Evolutionary conservation across 2,888 invertebrate genomes (phyloP).

Genomic region (Cabera pusaria): DNA sequence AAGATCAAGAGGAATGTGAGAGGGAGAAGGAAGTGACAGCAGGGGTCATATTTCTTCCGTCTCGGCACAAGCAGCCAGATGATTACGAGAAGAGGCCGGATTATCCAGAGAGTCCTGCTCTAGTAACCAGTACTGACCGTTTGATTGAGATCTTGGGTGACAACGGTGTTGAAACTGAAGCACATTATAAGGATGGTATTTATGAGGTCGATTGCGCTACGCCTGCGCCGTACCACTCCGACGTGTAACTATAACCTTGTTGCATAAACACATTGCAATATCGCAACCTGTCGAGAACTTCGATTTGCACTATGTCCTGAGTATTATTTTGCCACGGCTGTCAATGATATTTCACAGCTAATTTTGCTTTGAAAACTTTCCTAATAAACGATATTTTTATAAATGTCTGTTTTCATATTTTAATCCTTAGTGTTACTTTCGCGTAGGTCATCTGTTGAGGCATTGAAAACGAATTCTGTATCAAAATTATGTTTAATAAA

Average conservation of each 20-base stretch:
- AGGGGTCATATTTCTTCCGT: slow-evolving; percentile 65
- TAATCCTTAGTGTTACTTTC: no score
- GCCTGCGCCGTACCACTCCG: slow-evolving; percentile 49
- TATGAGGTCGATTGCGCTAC: slow-evolving; percentile 54
- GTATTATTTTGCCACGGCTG: no score
- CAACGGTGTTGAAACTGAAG: slow-evolving; percentile 38
- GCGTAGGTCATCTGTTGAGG: no score
- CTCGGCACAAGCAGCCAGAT: slow-evolving; percentile 58
- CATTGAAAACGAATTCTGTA: no score
- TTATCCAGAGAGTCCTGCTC: slow-evolving; percentile 65
- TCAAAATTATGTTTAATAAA: no score
- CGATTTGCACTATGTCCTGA: slow-evolving; percentile 7
- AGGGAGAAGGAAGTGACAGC: slow-evolving; percentile 46
- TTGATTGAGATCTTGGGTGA: slow-evolving; percentile 61
- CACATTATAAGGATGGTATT: slow-evolving; percentile 56
- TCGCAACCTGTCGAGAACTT: not conserved
- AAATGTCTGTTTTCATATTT: no score
- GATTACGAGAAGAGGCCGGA: slow-evolving; percentile 64
- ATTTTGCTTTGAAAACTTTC: no score
- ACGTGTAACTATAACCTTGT: slow-evolving; percentile 43
- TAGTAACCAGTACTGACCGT: slow-evolving; percentile 52
- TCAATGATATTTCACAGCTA: no score
- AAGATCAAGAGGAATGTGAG: slow-evolving; percentile 42
- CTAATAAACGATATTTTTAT: no score
- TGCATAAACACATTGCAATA: slow-evolving; percentile 17